Percentiles rank a stretch among this genome's conserved stretches.
Conservation (phyloP, 2,113 vertebrate species). For the Panthera tigris region DNA sequence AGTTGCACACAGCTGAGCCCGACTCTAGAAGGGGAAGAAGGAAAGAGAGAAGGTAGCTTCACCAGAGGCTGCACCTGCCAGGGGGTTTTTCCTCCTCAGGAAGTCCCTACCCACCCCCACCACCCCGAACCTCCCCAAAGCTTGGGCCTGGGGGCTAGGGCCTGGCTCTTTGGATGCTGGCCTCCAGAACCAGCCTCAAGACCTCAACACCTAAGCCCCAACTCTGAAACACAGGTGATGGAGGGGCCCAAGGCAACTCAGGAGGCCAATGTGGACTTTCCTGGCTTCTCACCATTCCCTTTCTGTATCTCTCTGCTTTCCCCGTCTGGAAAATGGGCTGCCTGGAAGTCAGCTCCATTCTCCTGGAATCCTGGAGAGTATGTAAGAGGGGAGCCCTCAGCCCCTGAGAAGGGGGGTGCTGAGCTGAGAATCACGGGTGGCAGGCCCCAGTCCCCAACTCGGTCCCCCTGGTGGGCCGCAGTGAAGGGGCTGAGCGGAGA, state of each 20-base stretch:
- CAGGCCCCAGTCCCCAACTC: background rate
- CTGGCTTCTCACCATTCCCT: background rate
- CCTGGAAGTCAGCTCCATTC: background rate
- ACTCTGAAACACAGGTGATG: background rate
- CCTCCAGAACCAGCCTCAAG: background rate
- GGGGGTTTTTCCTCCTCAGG: no score
- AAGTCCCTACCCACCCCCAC: background rate
- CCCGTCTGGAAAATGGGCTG: background rate
- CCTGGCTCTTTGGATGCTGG: background rate
- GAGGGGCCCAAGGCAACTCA: background rate
- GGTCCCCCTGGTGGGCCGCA: background rate
- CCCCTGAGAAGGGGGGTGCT: background rate
- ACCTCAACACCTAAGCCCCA: background rate
- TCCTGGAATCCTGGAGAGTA: background rate
- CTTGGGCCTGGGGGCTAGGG: background rate
- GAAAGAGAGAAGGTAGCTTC: background rate
- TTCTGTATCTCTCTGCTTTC: background rate
- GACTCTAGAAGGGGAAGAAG: conserved; percentile 38
- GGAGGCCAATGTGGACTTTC: accelerated
- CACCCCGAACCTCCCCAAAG: no score
- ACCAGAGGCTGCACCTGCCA: background rate
- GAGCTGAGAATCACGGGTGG: background rate
- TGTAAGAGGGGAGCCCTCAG: background rate
- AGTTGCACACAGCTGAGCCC: background rate
- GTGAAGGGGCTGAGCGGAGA: background rate